Evolutionary conservation across 2,797 vertebrate species (phyloP).

Genomic region (Emydoidea blandingii): DNA sequence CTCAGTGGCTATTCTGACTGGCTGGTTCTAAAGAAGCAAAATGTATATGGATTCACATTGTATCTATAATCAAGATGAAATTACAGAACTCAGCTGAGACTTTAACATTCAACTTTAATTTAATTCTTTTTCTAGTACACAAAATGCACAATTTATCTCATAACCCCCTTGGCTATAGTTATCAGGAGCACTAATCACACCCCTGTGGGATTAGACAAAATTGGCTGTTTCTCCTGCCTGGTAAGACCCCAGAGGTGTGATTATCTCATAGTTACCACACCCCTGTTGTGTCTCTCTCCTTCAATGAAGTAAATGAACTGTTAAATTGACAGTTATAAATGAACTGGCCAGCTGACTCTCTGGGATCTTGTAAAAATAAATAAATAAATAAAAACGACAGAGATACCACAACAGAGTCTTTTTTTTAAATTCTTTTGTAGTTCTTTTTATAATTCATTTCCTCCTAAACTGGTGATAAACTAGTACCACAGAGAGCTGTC

Average conservation of each 20-base stretch:
- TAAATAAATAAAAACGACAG: accelerated
- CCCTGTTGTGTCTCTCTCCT: slow-evolving; percentile 74
- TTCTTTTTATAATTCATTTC: slow-evolving; percentile 3
- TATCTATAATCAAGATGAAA: slow-evolving; percentile 51
- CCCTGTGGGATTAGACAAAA: slow-evolving; percentile 74
- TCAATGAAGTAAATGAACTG: slow-evolving; percentile 77
- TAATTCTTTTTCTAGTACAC: slow-evolving; percentile 45
- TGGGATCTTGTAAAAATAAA: neutral
- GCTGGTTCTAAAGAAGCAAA: slow-evolving; percentile 39
- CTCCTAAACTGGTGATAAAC: neutral
- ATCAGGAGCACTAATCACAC: slow-evolving; percentile 70
- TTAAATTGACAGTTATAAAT: slow-evolving; percentile 78
- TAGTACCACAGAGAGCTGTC: slow-evolving; percentile 7
- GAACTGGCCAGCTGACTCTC: slow-evolving; percentile 69
- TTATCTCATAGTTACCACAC: slow-evolving; percentile 77
- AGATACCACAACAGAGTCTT: neutral
- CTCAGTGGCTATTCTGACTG: neutral
- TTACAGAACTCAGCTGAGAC: slow-evolving; percentile 32
- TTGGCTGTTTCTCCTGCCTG: slow-evolving; percentile 71
- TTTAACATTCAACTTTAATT: slow-evolving; percentile 63
- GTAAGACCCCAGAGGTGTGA: slow-evolving; percentile 72
- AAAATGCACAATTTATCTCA: slow-evolving; percentile 68
- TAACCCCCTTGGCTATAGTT: slow-evolving; percentile 61
- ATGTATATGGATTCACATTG: neutral
- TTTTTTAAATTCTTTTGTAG: neutral